Base-by-base conservation (phyloP, 2,797 vertebrate genomes). In the Bovichtus variegatus region DNA sequence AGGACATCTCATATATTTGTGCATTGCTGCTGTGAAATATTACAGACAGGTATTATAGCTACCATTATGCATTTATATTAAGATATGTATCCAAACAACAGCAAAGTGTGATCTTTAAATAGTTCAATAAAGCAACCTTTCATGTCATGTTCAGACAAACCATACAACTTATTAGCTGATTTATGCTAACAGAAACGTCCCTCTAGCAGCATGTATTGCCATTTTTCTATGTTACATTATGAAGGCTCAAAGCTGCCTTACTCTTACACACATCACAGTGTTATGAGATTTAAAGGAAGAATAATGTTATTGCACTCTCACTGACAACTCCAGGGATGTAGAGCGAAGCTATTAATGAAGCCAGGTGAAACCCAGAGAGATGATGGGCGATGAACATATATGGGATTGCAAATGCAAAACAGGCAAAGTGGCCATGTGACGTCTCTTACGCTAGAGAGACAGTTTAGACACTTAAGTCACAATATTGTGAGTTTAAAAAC, bases 211-310 rank as follows among this genome's bases (percentile, higher is more conserved):
- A 51, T 25, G 18, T 81, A 72, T 69, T 81, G 80, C 68, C 49
- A 68, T 76, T 69, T 73, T 58, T n/a, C 53, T 44, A 16, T 31
- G 38, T 31, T 83, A 12, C 29, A 34, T 80, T 69, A 79, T 70
- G 60, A 57, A 80, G n/a, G 29, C 73, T 65, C 58, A 75, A 67
- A 76, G 60, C 47, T 78, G 49, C 71, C 65, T 79, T 27, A 1
- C 29, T 34, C 15, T 78, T 75, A 21, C 51, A 74, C 84, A 79
- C 76, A 72, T 94, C 93, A 93, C 92, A 93, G 92, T 93, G 91
- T 91, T 89, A 76, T 87, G 87, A 88, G 71, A 83, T 82, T 78
- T 74, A 70, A 61, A 76, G 63, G 58, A 83, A 78, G 81, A 78
- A 47, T 40, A 73, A 81, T 67, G 69, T 81, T 88, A 83, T 85